Evolutionary conservation across 2,888 invertebrate genomes (phyloP), one percentile per base, ranked within the genome.

Genomic region (Agrotis exclamationis): DNA sequence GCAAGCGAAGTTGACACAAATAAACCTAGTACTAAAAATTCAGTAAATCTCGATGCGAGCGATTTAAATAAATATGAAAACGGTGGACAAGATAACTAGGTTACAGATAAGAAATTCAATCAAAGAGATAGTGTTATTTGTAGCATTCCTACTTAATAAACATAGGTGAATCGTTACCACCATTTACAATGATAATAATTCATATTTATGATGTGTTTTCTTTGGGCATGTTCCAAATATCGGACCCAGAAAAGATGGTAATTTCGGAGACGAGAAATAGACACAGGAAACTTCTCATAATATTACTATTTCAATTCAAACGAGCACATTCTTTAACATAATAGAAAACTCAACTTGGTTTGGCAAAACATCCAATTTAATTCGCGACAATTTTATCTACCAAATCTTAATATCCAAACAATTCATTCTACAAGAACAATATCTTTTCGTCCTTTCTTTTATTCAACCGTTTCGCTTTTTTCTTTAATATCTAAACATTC

Each of bases 61-160:
- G 39, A 64, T 67, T 67, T 63, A 14, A 65, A 70, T 75, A 71
- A 65, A 69, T 59, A 76, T 53, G 51, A 22, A 59, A 45, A 57
- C 20, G 9, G n/a, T n/a, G n/a, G 16, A 13, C 16, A 51, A 65
- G 20, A 58, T 13, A 80, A 76, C 71, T 71, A 45, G 76, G 80
- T 79, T 65, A 68, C 33, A 76, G 67, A 79, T 80, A 79, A 76
- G 68, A 80, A 65, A 75, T 75, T 57, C 62, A 71, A 80, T 80
- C 54, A 54, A 71, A 63, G 44, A 75, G 67, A 66, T 79, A 60
- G 58, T 68, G 51, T 71, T 69, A 78, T 73, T 68, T 68, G 73
- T 64, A 76, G n/a, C 18, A 7, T 51, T 59, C n/a, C 59, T 50
- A 73, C 51, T 72, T 45, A 18, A 77, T 60, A 63, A 63, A 57